These are phyloP conservation scores for Aurelia aurita DNA, from an alignment of 30 jellyfish, hydroid and myxozoan species.

Conservation along the genomic window DNA sequence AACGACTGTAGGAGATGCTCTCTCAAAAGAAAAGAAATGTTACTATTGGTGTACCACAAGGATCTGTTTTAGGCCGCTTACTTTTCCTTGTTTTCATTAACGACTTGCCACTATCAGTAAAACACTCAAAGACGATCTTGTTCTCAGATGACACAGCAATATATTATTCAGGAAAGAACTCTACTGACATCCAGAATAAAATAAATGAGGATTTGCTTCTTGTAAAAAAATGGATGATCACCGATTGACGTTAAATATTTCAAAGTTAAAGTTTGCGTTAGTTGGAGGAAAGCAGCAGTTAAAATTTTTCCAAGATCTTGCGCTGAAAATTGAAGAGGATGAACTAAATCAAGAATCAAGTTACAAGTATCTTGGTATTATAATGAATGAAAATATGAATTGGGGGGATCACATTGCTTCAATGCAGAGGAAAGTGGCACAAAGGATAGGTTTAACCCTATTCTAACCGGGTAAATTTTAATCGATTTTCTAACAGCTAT, in stretches of 20 bases:
- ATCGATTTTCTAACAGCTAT: too few species aligned
- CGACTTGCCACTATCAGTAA: conserved; percentile 83
- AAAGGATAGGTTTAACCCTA: too few species aligned
- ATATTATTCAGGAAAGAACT: conserved; percentile 68
- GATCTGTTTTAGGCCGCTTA: too few species aligned
- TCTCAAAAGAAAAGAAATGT: conserved; percentile 63
- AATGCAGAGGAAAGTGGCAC: conserved; percentile 74
- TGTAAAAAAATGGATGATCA: conserved; percentile 58
- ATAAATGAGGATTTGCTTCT: conserved; percentile 57
- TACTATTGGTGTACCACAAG: conserved; percentile 71
- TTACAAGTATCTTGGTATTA: too few species aligned
- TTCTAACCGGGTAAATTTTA: too few species aligned
- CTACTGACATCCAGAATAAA: conserved; percentile 76
- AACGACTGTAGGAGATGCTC: conserved; percentile 71
- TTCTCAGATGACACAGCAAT: conserved; percentile 75
- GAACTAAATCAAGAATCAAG: conserved; percentile 55
- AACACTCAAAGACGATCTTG: conserved; percentile 67
- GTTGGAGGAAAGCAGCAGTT: conserved; percentile 75
- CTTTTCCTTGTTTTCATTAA: conserved; percentile 73
- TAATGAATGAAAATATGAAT: too few species aligned
- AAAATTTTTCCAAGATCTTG: conserved; percentile 64
- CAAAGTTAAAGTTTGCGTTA: conserved; percentile 60
- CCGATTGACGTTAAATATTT: conserved; percentile 63
- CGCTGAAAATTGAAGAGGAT: conserved; percentile 52
- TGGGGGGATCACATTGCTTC: conserved; percentile 81